Base-by-base conservation (phyloP, 2,113 vertebrate species). In the Platycercus adscitus region DNA sequence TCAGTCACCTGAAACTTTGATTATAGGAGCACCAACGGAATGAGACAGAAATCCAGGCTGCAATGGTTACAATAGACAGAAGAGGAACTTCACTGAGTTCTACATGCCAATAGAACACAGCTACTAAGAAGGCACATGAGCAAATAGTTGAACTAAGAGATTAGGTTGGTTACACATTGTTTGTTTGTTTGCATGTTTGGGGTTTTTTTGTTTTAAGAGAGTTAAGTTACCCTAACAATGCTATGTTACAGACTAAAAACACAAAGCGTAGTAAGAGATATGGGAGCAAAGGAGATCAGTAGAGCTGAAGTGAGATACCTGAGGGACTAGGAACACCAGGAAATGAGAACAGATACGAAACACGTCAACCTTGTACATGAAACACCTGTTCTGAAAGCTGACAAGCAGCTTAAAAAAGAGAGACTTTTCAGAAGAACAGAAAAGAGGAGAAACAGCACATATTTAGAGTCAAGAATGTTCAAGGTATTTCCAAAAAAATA, bases 81-180 rank as follows among this genome's bases (percentile, higher is more conserved):
- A 69, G 17, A 68, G 9, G 13, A 86, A 70, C 37, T 81, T 39
- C n/a, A 61, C 0, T 2, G 17, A 78, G 49, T 14, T 66, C 10
- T 17, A 9, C 10, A 16, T 1, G 1, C 46, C 68, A 83, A 25
- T 0, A 73, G 10, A 80, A 7, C 2, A 0, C 4, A 82, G 75
- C 50, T 60, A 80, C 58, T 61, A 58, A 70, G 53, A 5, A 11
- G 2, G 18, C 25, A 77, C 21, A 46, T 18, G 25, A 81, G 66
- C 28, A 33, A 76, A 82, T 1, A 63, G 31, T 12, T 35, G 7
- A 95, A 85, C 33, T 35, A 90, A 24, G 29, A 89, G 55, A 68
- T 20, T 1, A 23, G 13, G 20, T 29, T 71, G 50, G 28, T 73
- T 23, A 66, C 13, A 26, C n/a, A 58, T 15, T n/a, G 55, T n/a